These are phyloP conservation scores for Macrotis lagotis DNA, from an alignment of 2,113 vertebrate species.

Conservation along the genomic window DNA sequence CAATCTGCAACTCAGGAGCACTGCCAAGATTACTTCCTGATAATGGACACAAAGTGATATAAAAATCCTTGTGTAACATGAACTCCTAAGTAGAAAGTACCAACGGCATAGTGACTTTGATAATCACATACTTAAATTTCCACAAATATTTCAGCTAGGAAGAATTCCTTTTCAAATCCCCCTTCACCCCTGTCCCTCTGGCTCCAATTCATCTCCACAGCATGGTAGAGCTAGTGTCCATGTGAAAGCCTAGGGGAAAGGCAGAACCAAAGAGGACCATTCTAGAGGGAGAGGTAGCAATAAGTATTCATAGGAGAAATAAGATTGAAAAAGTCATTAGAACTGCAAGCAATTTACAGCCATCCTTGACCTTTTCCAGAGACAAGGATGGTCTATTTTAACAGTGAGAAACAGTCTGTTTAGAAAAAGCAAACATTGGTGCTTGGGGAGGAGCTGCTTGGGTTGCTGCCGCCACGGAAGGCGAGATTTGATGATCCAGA, in stretches of 20 bases:
- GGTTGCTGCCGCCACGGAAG: constrained; percentile 34
- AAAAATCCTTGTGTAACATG: constrained; percentile 52
- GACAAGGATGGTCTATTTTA: constrained; percentile 62
- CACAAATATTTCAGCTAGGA: constrained; percentile 18
- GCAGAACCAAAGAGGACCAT: constrained; percentile 32
- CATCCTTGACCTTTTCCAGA: constrained; percentile 69
- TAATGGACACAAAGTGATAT: constrained; percentile 48
- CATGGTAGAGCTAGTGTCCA: constrained; percentile 15
- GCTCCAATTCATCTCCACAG: constrained; percentile 49
- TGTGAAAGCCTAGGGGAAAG: constrained; percentile 14
- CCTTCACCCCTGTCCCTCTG: neutral
- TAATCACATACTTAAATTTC: constrained; percentile 44
- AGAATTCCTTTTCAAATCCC: constrained; percentile 41
- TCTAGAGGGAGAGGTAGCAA: constrained; percentile 47
- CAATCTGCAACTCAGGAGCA: constrained; percentile 58
- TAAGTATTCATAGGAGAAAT: constrained; percentile 61
- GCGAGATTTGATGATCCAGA: constrained; percentile 52
- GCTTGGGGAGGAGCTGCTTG: constrained; percentile 51
- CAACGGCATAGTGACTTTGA: constrained; percentile 43
- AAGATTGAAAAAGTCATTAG: constrained; percentile 67
- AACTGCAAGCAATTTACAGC: constrained; percentile 59
- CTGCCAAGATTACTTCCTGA: constrained; percentile 45
- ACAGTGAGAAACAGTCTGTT: constrained; percentile 65
- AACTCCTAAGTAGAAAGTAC: constrained; percentile 38
- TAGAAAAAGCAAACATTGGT: constrained; percentile 63